Evolutionary conservation across 1,140 invertebrate genomes (phyloP), one percentile per base, ranked within the genome.

Genomic region (Phthorimaea operculella): DNA sequence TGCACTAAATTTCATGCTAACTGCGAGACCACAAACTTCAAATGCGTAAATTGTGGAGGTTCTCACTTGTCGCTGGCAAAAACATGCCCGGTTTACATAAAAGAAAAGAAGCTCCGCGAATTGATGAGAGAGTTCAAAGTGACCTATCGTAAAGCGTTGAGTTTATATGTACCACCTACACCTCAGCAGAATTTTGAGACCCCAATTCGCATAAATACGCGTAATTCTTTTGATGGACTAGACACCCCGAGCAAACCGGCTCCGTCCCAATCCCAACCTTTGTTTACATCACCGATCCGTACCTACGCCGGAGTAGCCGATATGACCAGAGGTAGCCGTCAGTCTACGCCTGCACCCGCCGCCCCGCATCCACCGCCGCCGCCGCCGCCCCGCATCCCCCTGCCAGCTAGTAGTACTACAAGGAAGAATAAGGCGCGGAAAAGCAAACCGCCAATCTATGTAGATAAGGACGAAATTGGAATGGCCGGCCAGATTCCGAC

Each of bases 41-140:
- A 57, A 47, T 57, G 50, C 45, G 42, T 33, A n/a, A 57, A 57
- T 33, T 57, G 55, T 17, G 36, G 34, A 17, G 55, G 55, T 34
- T 28, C 44, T 12, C 50, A 57, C 33, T 52, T 57, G 55, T 21
- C 55, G 3, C 10, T 57, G 0, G 9, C 45, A 18, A 55, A n/a
- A 51, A 51, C 28, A 18, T 51, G 49, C 12, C 55, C 39, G 18
- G 12, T 16, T 15, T 52, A 14, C 11, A 12, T 50, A 1, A 55
- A 55, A 28, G 54, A 50, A 39, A 55, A 55, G 17, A 15, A n/a
- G 12, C 10, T 55, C 2, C 17, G 54, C 8, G n/a, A 49, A n/a
- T 6, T 49, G 11, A 55, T 55, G 54, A 9, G 34, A 4, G 44
- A 55, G 21, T 42, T 34, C 7, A 55, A 55, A n/a, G 12, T 14